Conservation (phyloP, 2,888 invertebrate species). For the Dolichopus griseipennis region DNA sequence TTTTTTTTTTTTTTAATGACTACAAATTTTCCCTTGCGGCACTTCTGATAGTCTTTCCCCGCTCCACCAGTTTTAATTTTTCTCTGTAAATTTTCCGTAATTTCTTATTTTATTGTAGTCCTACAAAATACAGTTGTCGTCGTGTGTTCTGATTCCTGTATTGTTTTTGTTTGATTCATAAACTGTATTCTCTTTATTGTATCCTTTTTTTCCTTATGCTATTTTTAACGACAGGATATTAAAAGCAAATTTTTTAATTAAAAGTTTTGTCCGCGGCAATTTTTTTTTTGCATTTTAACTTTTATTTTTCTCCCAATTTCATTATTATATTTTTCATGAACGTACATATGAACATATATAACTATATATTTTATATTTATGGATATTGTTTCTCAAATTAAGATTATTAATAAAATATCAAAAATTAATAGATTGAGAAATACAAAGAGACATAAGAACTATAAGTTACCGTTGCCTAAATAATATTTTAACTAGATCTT, state of each 20-base stretch:
- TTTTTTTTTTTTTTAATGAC: background rate
- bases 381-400: background rate
- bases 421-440: background rate
- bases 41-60: background rate
- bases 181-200: background rate
- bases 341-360: too few species aligned
- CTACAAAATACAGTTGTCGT: background rate
- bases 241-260: slow-evolving; percentile 5
- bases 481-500: too few species aligned
- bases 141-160: background rate
- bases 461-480: too few species aligned
- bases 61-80: background rate
- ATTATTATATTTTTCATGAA: background rate
- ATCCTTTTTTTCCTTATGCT: background rate
- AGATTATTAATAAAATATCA: slow-evolving; percentile 1
- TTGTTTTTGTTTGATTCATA: background rate
- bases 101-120: background rate
- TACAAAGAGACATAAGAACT: too few species aligned
- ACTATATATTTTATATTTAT: too few species aligned
- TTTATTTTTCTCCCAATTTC: background rate
- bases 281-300: background rate
- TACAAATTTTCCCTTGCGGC: background rate
- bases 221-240: slow-evolving; percentile 3
- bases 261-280: background rate
- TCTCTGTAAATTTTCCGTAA: background rate